A percentile compares a stretch with the other conserved stretches of the same genome.
Conservation (phyloP, 2,797 vertebrate species). For the Heliangelus exortis region DNA sequence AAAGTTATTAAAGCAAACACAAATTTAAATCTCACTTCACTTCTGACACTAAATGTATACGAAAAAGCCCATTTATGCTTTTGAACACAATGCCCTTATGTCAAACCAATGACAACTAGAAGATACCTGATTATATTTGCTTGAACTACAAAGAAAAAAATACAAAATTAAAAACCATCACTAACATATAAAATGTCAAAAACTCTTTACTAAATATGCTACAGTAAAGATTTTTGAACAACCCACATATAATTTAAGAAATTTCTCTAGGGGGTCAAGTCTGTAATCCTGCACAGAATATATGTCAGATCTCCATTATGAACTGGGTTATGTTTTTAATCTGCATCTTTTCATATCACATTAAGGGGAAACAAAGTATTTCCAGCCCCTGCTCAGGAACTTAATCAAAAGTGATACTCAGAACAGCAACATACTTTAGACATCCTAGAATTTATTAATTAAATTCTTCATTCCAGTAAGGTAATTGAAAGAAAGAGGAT, state of each 20-base stretch:
- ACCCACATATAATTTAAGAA: background rate
- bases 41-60: background rate
- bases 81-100: background rate
- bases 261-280: background rate
- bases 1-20: background rate
- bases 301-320: background rate
- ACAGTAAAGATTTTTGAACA: background rate
- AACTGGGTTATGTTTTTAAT: background rate
- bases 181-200: background rate
- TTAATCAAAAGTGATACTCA: background rate
- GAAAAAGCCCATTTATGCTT: background rate
- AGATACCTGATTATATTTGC: background rate
- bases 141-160: background rate
- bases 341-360: background rate
- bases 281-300: background rate
- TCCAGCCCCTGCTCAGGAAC: background rate
- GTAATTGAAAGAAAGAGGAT: background rate
- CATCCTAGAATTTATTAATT: background rate
- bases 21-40: background rate
- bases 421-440: background rate
- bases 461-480: background rate
- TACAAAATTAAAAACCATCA: background rate
- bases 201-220: background rate
- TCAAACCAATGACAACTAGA: background rate
- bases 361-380: background rate